A percentile compares a stretch with the other conserved stretches of the same genome.
Conservation (phyloP, 2,888 invertebrate genomes). For the Baccha elongata region DNA sequence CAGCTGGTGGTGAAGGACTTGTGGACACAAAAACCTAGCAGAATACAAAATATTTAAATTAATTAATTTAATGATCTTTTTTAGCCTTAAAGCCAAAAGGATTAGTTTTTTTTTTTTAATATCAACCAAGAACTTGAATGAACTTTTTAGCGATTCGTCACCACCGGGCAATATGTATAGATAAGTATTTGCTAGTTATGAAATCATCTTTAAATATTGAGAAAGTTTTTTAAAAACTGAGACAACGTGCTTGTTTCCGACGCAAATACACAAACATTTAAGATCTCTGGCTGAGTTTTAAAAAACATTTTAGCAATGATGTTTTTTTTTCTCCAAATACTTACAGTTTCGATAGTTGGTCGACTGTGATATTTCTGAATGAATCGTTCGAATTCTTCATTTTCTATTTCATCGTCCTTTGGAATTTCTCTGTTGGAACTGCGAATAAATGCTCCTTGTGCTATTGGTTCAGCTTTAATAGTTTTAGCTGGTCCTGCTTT, state of each 20-base stretch:
- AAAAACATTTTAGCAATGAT: too few species aligned
- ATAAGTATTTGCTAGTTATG: too few species aligned
- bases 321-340: too few species aligned
- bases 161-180: too few species aligned
- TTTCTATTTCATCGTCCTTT: slow-evolving; percentile 75
- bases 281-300: too few species aligned
- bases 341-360: slow-evolving; percentile 80
- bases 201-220: too few species aligned
- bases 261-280: too few species aligned
- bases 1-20: slow-evolving; percentile 77
- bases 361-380: slow-evolving; percentile 80
- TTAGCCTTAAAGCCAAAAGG: not conserved
- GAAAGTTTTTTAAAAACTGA: too few species aligned
- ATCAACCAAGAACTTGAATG: too few species aligned
- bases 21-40: slow-evolving; percentile 79
- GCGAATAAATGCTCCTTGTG: slow-evolving; percentile 51
- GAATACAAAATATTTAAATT: not conserved
- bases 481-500: slow-evolving; percentile 76
- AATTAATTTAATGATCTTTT: not conserved
- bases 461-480: slow-evolving; percentile 27
- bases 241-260: too few species aligned
- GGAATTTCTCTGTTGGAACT: slow-evolving; percentile 47
- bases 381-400: slow-evolving; percentile 80
- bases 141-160: too few species aligned
- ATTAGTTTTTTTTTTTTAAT: too few species aligned